Conservation (phyloP, 1,140 invertebrate species). For the Drosophila leontia region DNA sequence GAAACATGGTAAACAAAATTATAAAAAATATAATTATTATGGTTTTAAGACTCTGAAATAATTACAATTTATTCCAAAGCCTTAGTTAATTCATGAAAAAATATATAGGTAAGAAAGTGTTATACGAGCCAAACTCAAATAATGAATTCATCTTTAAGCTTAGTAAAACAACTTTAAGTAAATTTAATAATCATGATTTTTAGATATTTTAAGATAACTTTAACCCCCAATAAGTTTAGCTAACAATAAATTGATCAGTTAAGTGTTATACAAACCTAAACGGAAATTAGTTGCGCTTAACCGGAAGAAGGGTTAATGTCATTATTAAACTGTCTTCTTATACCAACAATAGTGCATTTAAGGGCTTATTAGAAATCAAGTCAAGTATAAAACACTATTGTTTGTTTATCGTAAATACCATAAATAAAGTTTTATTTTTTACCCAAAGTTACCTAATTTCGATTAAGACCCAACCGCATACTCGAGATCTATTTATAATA, state of each 20-base stretch:
- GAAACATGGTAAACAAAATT: no score
- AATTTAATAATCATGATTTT: not conserved
- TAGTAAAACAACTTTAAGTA: no score
- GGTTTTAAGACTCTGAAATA: no score
- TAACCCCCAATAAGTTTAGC: not conserved
- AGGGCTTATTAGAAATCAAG: constrained; percentile 19
- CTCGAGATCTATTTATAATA: constrained; percentile 51
- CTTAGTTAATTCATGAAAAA: no score
- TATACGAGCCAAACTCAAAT: no score
- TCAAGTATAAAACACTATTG: constrained; percentile 5
- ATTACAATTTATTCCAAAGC: no score
- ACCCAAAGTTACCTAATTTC: constrained; percentile 44
- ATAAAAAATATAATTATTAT: no score
- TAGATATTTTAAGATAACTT: not conserved
- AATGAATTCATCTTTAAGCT: no score
- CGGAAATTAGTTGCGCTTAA: not conserved
- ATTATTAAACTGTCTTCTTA: constrained; percentile 1
- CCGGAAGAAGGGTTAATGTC: not conserved
- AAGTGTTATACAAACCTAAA: not conserved
- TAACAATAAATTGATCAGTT: not conserved
- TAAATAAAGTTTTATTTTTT: constrained; percentile 32
- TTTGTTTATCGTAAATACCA: constrained; percentile 49
- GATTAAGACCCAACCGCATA: constrained; percentile 47
- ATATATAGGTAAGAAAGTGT: no score
- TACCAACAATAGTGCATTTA: not conserved